Evolutionary conservation across 2,797 vertebrate genomes (phyloP).

Genomic region (Bovichtus diacanthus): DNA sequence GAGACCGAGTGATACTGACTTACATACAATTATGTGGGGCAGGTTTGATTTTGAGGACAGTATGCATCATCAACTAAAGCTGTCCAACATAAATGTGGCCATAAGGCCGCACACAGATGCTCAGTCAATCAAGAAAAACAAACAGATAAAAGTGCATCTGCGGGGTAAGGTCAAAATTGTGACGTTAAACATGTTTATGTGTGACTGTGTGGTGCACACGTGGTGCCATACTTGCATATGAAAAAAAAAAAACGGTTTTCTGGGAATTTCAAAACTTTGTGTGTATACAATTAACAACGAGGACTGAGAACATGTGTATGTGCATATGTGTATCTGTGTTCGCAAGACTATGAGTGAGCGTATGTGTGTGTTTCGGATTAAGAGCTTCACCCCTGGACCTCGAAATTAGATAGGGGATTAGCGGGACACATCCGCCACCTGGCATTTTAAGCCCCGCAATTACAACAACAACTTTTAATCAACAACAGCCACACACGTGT

Average conservation of each 20-base stretch:
- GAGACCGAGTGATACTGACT: neutral
- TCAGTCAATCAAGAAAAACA: conserved; percentile 40
- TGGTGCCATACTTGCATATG: neutral
- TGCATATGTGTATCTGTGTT: conserved; percentile 41
- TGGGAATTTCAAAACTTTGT: conserved; percentile 16
- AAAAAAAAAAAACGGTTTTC: neutral
- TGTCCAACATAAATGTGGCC: conserved; percentile 35
- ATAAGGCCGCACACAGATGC: conserved; percentile 28
- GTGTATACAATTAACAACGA: conserved; percentile 1
- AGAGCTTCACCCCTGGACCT: conserved; percentile 85
- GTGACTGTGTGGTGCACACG: conserved; percentile 5
- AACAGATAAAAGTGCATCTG: conserved; percentile 34
- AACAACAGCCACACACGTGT: conserved; percentile 78
- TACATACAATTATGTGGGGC: neutral
- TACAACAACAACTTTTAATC: conserved; percentile 85
- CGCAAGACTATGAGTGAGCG: conserved; percentile 63
- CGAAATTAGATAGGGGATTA: conserved; percentile 85
- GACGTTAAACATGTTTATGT: conserved; percentile 22
- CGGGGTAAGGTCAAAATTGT: conserved; percentile 8
- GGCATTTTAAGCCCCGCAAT: conserved; percentile 82
- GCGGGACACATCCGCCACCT: conserved; percentile 83
- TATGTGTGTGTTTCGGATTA: conserved; percentile 82
- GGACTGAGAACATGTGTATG: conserved; percentile 25
- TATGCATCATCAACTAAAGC: conserved; percentile 23
- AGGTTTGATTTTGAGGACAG: conserved; percentile 5